Evolutionary conservation across 1,140 invertebrate genomes (phyloP).

Genomic region (Bombus difficillimus): DNA sequence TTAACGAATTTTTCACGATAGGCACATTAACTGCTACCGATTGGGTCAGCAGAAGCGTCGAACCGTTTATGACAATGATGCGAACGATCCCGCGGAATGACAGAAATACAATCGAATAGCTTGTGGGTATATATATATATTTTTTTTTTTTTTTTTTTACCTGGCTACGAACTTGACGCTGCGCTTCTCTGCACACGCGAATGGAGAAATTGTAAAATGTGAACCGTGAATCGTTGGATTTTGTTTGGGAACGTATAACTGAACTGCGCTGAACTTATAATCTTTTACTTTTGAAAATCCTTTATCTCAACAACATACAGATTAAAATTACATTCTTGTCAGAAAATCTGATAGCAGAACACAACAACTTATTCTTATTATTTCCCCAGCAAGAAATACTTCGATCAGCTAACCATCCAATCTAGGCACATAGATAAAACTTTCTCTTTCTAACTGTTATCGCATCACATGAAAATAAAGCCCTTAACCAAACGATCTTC

Average conservation of each 20-base stretch:
- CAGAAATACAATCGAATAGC: slow-evolving; percentile 23
- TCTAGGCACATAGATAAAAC: no score
- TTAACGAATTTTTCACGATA: slow-evolving; percentile 76
- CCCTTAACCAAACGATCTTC: neutral
- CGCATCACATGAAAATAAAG: neutral
- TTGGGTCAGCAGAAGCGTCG: slow-evolving; percentile 64
- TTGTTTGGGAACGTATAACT: no score
- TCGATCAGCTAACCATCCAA: no score
- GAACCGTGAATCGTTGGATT: neutral
- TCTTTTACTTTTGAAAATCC: no score
- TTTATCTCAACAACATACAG: no score
- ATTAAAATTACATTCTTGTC: no score
- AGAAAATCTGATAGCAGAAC: no score
- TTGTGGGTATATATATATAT: neutral
- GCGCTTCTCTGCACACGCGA: neutral
- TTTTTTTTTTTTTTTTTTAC: no score
- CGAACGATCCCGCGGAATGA: slow-evolving; percentile 56
- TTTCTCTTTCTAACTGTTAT: no score
- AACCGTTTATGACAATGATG: slow-evolving; percentile 70
- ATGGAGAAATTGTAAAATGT: neutral
- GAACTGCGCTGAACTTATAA: no score
- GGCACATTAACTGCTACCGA: slow-evolving; percentile 67
- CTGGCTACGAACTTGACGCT: neutral
- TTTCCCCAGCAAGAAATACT: no score
- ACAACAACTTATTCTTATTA: no score